phyloP scores from a whole-genome alignment of 2,797 vertebrate genomes.

The Enteromius viviparus region DNA sequence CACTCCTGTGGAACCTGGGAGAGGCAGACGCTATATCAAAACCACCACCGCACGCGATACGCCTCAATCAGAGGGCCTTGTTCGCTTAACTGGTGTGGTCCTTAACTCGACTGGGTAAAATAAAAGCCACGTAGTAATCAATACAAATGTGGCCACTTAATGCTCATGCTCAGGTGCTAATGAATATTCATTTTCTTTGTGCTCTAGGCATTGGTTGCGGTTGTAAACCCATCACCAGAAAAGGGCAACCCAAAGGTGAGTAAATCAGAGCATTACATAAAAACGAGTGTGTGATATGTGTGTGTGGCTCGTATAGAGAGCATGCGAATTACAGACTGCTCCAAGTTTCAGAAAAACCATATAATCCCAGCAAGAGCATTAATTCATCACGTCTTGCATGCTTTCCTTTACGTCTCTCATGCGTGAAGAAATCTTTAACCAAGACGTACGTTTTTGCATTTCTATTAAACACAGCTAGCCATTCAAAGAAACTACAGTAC shows the following conservation, averaged over 20 bases:
- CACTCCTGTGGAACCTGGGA: neutral
- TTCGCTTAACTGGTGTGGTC: constrained; percentile 59
- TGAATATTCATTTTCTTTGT: constrained; percentile 82
- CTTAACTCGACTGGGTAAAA: constrained; percentile 79
- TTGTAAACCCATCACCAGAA: constrained; percentile 75
- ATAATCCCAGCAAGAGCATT: constrained; percentile 70
- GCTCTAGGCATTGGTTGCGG: constrained; percentile 66
- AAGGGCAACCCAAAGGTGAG: constrained; percentile 78
- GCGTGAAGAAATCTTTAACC: constrained; percentile 32
- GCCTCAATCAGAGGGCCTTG: constrained; percentile 35
- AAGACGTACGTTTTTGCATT: constrained; percentile 42
- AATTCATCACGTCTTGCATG: constrained; percentile 64
- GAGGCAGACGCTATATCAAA: constrained; percentile 14
- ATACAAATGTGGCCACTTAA: constrained; percentile 67
- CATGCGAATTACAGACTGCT: constrained; percentile 31
- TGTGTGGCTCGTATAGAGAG: constrained; percentile 33
- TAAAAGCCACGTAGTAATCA: constrained; percentile 79
- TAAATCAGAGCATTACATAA: constrained; percentile 72
- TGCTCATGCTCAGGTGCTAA: constrained; percentile 53
- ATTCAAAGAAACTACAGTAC: constrained; percentile 42
- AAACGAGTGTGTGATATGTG: constrained; percentile 63
- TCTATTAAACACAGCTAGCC: constrained; percentile 55
- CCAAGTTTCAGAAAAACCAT: constrained; percentile 64
- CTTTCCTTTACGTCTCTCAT: constrained; percentile 10
- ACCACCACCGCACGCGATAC: neutral